phyloP scores from a whole-genome alignment of 2,888 invertebrate species.

The Cerceris ruficornis region DNA sequence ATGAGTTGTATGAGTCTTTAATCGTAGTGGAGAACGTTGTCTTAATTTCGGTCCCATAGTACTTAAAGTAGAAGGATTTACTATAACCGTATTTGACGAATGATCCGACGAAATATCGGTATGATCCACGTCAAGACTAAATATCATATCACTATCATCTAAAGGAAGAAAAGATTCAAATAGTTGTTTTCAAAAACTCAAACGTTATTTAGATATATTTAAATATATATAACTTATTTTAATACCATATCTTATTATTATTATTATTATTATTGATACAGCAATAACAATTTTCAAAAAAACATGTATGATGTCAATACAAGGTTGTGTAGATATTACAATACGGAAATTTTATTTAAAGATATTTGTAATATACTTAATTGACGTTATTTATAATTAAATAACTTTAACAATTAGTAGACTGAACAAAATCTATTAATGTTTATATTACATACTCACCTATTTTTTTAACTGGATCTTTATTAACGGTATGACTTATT shows the following conservation, averaged over 20 bases:
- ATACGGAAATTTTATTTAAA: too few relatives aligned
- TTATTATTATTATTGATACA: too few relatives aligned
- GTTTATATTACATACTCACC: constrained; percentile 52
- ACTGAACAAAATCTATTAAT: neutral
- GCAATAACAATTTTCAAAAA: too few relatives aligned
- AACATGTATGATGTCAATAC: too few relatives aligned
- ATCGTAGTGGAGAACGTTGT: constrained; percentile 84
- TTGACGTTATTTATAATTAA: too few relatives aligned
- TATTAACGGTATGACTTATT: constrained; percentile 56
- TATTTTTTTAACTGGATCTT: constrained; percentile 70
- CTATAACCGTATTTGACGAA: constrained; percentile 24
- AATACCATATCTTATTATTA: neutral
- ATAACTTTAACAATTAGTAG: neutral
- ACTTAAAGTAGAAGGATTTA: constrained; percentile 66
- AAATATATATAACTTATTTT: too few relatives aligned
- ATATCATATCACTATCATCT: constrained; percentile 91
- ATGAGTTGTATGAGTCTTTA: constrained; percentile 70
- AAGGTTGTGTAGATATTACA: too few relatives aligned
- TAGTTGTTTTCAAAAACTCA: neutral
- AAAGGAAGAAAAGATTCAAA: constrained; percentile 1
- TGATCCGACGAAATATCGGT: constrained; percentile 73
- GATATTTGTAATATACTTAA: too few relatives aligned
- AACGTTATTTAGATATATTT: too few relatives aligned
- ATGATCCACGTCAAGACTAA: constrained; percentile 91
- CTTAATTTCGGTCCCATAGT: constrained; percentile 82